phyloP scores from a whole-genome alignment of 2,797 vertebrate genomes.

The Chaetodon trifasciatus region DNA sequence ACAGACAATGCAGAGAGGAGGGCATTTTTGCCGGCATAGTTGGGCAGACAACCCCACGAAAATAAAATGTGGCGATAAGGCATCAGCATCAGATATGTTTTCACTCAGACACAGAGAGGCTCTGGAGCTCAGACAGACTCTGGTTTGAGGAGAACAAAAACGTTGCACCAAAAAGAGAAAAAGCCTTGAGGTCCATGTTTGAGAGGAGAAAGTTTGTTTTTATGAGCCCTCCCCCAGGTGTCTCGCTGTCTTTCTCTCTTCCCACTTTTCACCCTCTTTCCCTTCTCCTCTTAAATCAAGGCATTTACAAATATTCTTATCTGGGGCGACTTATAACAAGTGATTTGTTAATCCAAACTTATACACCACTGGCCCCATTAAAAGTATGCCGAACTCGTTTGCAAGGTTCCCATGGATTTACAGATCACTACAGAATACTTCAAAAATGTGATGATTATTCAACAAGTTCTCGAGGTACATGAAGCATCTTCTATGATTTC shows the following conservation, averaged over 20 bases:
- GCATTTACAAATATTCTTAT: constrained; percentile 18
- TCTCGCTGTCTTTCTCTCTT: constrained; percentile 1
- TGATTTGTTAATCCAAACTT: constrained; percentile 27
- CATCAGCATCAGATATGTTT: constrained; percentile 45
- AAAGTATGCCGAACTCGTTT: neutral
- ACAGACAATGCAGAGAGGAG: constrained; percentile 33
- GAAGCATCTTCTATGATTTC: neutral
- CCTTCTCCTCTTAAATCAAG: constrained; percentile 12
- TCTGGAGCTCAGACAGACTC: constrained; percentile 26
- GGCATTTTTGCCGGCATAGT: constrained; percentile 37
- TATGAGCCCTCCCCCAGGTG: constrained; percentile 15
- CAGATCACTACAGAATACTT: neutral
- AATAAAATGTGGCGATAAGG: constrained; percentile 34
- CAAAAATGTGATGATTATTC: neutral
- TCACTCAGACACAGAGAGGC: constrained; percentile 36
- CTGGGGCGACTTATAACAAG: constrained; percentile 16
- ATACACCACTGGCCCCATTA: neutral
- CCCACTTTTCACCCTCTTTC: constrained; percentile 9
- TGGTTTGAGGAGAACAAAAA: constrained; percentile 19
- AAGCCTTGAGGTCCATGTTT: constrained; percentile 21
- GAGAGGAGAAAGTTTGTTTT: constrained; percentile 35
- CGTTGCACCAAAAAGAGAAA: neutral
- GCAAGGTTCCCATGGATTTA: neutral
- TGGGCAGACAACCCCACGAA: constrained; percentile 31
- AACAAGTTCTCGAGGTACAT: neutral